phyloP scores from a whole-genome alignment of 2,888 invertebrate species.

The Eupithecia subfuscata region DNA sequence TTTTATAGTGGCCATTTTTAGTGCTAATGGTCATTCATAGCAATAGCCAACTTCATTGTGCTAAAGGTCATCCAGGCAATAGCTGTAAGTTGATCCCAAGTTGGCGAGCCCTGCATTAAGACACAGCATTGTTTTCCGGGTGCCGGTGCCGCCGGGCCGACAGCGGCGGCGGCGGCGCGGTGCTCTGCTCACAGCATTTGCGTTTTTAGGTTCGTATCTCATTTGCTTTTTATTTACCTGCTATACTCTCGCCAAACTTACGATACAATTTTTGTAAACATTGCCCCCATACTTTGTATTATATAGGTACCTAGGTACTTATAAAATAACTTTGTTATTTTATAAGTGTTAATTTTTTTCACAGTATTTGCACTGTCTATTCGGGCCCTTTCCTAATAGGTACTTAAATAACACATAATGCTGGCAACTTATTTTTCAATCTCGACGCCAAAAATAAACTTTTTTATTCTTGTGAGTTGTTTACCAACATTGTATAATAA shows the following conservation, averaged over 20 bases:
- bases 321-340: neutral
- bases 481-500: neutral
- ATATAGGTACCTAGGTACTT: too few species aligned
- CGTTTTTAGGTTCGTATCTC: slow-evolving; percentile 81
- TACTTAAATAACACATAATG: too few species aligned
- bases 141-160: slow-evolving; percentile 70
- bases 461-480: neutral
- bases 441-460: too few species aligned
- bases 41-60: neutral
- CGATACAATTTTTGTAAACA: neutral
- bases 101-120: neutral
- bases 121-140: slow-evolving; percentile 74
- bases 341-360: too few species aligned
- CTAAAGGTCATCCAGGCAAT: neutral
- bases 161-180: slow-evolving; percentile 73
- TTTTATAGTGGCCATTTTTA: neutral
- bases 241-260: neutral
- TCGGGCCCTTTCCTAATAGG: too few species aligned
- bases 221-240: slow-evolving; percentile 60
- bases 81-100: neutral
- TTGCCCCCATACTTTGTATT: neutral
- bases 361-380: neutral
- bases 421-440: too few species aligned
- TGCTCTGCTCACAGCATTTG: slow-evolving; percentile 81
- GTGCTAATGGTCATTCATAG: neutral